Evolutionary conservation across 2,888 invertebrate species (phyloP).

Genomic region (Heliconius erato): DNA sequence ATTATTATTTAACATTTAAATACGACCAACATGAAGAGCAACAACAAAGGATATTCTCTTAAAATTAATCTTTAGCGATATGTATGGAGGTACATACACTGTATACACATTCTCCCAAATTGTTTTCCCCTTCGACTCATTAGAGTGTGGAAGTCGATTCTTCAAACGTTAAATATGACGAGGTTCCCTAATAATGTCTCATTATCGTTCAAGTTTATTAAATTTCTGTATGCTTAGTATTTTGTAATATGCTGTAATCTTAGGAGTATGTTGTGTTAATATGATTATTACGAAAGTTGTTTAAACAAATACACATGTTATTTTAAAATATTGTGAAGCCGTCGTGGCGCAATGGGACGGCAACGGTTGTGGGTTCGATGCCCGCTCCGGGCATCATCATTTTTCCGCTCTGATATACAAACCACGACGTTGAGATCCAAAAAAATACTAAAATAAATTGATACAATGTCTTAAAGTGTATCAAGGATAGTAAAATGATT

Average conservation of each 20-base stretch:
- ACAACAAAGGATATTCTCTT: slow-evolving; percentile 35
- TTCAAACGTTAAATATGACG: slow-evolving; percentile 80
- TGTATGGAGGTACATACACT: slow-evolving; percentile 31
- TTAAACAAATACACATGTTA: not conserved
- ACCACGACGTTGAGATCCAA: too few species aligned
- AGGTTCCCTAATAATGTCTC: slow-evolving; percentile 76
- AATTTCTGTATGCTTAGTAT: slow-evolving; percentile 61
- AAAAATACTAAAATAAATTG: too few species aligned
- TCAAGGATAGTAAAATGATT: too few species aligned
- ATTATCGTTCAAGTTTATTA: slow-evolving; percentile 77
- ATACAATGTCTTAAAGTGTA: too few species aligned
- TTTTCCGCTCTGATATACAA: too few species aligned
- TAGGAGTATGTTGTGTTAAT: not conserved
- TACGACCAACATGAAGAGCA: slow-evolving; percentile 8
- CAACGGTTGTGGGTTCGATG: too few species aligned
- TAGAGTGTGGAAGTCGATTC: slow-evolving; percentile 70
- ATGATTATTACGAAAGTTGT: not conserved
- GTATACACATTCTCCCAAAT: slow-evolving; percentile 61
- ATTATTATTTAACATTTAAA: slow-evolving; percentile 20
- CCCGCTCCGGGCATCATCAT: too few species aligned
- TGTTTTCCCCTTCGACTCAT: slow-evolving; percentile 70
- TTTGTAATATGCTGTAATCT: slow-evolving; percentile 18
- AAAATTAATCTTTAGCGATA: slow-evolving; percentile 47
- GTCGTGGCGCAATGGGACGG: too few species aligned
- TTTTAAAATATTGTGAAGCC: too few species aligned